Evolutionary conservation across 2,797 vertebrate species (phyloP).

Genomic region (Tragelaphus oryx): DNA sequence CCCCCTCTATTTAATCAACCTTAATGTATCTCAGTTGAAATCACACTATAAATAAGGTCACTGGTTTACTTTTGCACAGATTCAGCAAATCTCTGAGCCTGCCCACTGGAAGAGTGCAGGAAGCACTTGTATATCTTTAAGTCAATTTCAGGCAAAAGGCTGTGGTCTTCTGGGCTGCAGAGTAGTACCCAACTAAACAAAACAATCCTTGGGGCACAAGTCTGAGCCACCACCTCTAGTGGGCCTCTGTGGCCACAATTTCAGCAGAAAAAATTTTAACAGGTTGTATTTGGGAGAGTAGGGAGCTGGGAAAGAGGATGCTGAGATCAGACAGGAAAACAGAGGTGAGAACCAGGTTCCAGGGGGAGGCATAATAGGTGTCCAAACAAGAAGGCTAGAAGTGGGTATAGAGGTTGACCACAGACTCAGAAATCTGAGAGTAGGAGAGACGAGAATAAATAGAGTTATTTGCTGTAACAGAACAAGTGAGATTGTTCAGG

Average conservation of each 20-base stretch:
- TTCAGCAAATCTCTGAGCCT: neutral
- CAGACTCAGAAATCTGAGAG: neutral
- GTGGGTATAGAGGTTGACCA: neutral
- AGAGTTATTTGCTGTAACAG: neutral
- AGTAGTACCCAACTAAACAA: slow-evolving; percentile 4
- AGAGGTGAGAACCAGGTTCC: neutral
- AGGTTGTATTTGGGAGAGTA: neutral
- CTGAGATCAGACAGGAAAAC: neutral
- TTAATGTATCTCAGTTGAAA: neutral
- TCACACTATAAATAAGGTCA: neutral
- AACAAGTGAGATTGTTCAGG: neutral
- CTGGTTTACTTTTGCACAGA: slow-evolving; percentile 6
- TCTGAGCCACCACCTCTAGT: slow-evolving; percentile 8
- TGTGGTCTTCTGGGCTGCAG: neutral
- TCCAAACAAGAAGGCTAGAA: neutral
- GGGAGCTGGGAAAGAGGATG: neutral
- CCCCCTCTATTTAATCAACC: neutral
- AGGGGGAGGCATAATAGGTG: neutral
- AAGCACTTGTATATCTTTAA: neutral
- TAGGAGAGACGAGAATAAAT: neutral
- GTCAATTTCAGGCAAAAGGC: neutral
- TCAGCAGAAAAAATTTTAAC: neutral
- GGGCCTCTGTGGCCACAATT: neutral
- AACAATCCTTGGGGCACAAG: neutral
- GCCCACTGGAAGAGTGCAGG: neutral